Evolutionary conservation across 2,797 vertebrate genomes (phyloP).

Genomic region (Tolypeutes matacus): DNA sequence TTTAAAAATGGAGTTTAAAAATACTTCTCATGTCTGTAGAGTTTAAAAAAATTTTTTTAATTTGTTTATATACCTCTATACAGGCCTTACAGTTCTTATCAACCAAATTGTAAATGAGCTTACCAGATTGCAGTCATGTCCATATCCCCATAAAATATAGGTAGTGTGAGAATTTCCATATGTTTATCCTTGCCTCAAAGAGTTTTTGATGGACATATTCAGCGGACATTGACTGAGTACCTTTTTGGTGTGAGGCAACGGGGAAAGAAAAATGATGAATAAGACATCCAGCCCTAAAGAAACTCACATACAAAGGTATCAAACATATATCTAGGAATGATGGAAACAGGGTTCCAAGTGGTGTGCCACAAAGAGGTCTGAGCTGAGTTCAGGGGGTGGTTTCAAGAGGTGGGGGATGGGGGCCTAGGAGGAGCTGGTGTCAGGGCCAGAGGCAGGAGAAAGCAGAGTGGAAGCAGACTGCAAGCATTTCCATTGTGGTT

Average conservation of each 20-base stretch:
- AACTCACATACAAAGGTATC: neutral
- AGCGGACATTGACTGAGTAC: neutral
- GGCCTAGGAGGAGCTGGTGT: neutral
- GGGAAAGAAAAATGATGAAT: neutral
- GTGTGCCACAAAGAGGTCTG: neutral
- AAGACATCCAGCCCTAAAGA: neutral
- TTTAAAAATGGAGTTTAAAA: conserved; percentile 25
- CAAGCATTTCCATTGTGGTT: neutral
- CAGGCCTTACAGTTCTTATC: neutral
- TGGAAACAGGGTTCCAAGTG: neutral
- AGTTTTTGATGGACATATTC: neutral
- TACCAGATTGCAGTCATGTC: too few relatives aligned
- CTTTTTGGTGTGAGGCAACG: neutral
- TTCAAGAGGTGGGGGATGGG: too few relatives aligned
- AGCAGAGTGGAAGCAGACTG: neutral
- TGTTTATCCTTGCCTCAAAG: neutral
- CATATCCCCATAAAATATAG: neutral
- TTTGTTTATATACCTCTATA: neutral
- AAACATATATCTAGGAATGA: neutral
- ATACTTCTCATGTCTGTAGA: neutral
- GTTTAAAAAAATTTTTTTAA: neutral
- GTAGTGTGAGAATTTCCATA: neutral
- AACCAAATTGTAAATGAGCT: neutral
- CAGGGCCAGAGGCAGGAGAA: neutral
- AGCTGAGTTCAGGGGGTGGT: neutral